A percentile compares a stretch with the other conserved stretches of the same genome.
These are phyloP conservation scores for Linnaemya vulpina DNA, from an alignment of 2,888 invertebrate genomes.

Conservation along the genomic window DNA sequence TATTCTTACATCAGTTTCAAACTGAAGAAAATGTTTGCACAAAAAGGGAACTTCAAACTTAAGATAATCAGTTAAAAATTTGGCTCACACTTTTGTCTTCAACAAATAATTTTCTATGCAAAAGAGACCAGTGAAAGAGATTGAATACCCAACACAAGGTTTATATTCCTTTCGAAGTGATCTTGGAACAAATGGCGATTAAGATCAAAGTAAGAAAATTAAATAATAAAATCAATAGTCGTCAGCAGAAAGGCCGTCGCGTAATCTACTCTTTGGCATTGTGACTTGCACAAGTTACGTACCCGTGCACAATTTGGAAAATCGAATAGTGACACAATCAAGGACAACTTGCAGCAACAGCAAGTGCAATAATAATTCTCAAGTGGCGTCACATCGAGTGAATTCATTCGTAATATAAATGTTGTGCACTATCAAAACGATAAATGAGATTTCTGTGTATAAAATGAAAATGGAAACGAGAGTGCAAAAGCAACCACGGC, in stretches of 20 bases:
- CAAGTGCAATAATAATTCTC: slow-evolving; percentile 57
- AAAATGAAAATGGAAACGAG: slow-evolving; percentile 8
- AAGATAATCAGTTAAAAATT: too few relatives aligned
- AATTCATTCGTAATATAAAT: slow-evolving; percentile 36
- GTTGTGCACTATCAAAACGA: slow-evolving; percentile 23
- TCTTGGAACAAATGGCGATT: background rate
- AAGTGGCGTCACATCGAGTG: slow-evolving; percentile 44
- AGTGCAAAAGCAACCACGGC: background rate
- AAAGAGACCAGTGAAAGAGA: too few relatives aligned
- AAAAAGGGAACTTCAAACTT: too few relatives aligned
- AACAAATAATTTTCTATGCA: too few relatives aligned
- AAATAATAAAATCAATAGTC: too few relatives aligned
- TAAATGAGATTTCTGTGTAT: slow-evolving; percentile 23
- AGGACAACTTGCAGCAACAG: background rate
- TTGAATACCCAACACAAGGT: too few relatives aligned
- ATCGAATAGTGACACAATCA: background rate
- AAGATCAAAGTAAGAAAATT: too few relatives aligned
- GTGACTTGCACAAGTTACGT: too few relatives aligned
- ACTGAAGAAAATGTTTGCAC: background rate
- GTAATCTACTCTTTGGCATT: too few relatives aligned
- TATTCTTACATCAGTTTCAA: background rate
- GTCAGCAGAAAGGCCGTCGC: too few relatives aligned
- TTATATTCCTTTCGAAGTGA: slow-evolving; percentile 13
- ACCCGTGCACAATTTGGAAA: too few relatives aligned
- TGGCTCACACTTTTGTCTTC: too few relatives aligned